Evolutionary conservation across 2,113 vertebrate genomes (phyloP).

Genomic region (Reinhardtius hippoglossoides): DNA sequence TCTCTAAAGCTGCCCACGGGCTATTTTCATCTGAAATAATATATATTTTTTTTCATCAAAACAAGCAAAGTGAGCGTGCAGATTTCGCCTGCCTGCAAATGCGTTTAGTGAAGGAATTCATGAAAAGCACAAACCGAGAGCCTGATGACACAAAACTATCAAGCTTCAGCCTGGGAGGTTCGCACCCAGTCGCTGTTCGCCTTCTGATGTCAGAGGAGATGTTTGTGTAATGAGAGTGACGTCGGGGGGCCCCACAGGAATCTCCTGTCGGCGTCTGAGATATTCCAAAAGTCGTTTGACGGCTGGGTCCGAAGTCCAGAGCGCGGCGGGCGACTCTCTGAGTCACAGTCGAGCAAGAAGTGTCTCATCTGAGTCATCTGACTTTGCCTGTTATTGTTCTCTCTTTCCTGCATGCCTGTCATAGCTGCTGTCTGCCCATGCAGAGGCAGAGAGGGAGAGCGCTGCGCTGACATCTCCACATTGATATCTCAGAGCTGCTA

Average conservation of each 20-base stretch:
- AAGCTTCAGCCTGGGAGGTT: slow-evolving; percentile 8
- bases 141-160: slow-evolving; percentile 9
- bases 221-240: slow-evolving; percentile 48
- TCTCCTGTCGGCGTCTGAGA: slow-evolving; percentile 42
- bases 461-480: slow-evolving; percentile 1
- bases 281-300: slow-evolving; percentile 60
- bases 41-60: slow-evolving; percentile 2
- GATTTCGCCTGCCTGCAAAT: not conserved
- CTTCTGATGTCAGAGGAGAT: slow-evolving; percentile 41
- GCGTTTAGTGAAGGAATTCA: not conserved
- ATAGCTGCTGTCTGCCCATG: slow-evolving; percentile 69
- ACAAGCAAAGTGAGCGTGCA: not conserved
- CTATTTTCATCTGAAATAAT: slow-evolving; percentile 41
- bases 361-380: slow-evolving; percentile 48
- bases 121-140: not conserved
- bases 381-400: slow-evolving; percentile 67
- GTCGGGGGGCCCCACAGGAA: slow-evolving; percentile 47
- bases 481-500: slow-evolving; percentile 13
- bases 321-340: slow-evolving; percentile 8
- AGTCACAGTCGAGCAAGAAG: slow-evolving; percentile 17
- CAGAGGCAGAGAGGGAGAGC: slow-evolving; percentile 34
- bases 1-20: slow-evolving; percentile 12
- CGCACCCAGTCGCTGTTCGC: slow-evolving; percentile 37
- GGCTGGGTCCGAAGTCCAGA: slow-evolving; percentile 38
- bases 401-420: slow-evolving; percentile 69